Percentiles rank a stretch among this genome's conserved stretches.
phyloP scores from a whole-genome alignment of 1,140 invertebrate genomes.

The Scylla paramamosain region DNA sequence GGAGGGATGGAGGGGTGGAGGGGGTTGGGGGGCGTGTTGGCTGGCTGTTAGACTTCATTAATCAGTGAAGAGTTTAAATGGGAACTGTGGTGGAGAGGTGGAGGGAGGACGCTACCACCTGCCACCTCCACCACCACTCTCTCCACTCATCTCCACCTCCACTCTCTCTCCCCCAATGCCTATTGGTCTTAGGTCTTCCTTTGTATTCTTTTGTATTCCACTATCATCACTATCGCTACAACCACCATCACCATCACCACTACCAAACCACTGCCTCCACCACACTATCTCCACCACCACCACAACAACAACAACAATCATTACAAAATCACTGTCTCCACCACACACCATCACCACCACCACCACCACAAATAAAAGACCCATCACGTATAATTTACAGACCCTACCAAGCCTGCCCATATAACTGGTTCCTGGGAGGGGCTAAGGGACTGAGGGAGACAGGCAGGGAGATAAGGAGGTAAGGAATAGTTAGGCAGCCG shows the following conservation, averaged over 20 bases:
- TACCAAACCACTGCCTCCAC: no score
- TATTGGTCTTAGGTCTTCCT: no score
- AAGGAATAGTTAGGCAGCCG: not conserved
- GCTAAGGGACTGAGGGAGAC: not conserved
- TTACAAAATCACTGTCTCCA: no score
- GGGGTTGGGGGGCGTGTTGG: not conserved
- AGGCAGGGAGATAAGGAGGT: not conserved
- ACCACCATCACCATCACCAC: not conserved
- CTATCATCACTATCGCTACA: not conserved
- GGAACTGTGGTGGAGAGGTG: not conserved
- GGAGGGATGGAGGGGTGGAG: not conserved
- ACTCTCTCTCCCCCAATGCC: no score
- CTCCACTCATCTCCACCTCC: no score
- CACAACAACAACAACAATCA: no score
- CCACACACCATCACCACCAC: no score
- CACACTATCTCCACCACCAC: no score
- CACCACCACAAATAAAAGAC: no score
- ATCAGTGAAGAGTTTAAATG: not conserved
- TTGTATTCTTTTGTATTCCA: no score
- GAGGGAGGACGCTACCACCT: no score
- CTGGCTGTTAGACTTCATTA: not conserved
- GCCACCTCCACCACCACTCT: not conserved
- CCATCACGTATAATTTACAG: not conserved
- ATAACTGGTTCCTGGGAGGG: not conserved
- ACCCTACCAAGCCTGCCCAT: not conserved